Base-by-base conservation (phyloP, 2,888 invertebrate species). In the Bugula neritina region DNA sequence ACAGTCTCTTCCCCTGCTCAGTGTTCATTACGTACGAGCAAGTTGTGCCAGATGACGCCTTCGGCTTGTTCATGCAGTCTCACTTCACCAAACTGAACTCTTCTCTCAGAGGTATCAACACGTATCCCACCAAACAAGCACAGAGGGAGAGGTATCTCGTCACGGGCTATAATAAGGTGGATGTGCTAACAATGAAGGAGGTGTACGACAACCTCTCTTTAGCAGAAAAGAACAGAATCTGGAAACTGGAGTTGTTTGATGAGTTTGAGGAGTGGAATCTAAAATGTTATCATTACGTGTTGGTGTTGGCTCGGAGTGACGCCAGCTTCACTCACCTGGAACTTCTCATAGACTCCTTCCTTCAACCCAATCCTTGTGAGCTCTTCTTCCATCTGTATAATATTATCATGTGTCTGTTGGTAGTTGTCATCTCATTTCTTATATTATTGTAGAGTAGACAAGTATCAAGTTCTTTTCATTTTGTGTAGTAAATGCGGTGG, bases 181-280 rank as follows among this genome's bases (percentile, higher is more conserved):
- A 77, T 57, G 77, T 78, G 1, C 71, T 79, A 23, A 82, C 82
- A 72, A 84, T 85, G 84, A 83, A 83, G 74, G 78, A 83, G 69
- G 81, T 85, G 71, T 85, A 83, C 74, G 74, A 75, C 29, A 73
- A 77, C 3, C 72, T 83, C n/a, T 34, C 79, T 1, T 1, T 35
- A 0, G 78, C 77, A 21, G 86, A 86, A 74, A 77, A 79, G 54
- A 69, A 74, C 1, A 75, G 82, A 54, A 77, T 85, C 10, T 79
- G 83, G 35, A 74, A 73, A 2, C 74, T 86, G 27, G 87, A 87
- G 75, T 80, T 83, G 1, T 87, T 87, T 79, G 87, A 87, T 77
- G 87, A 87, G 75, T 85, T 82, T 78, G 87, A 87, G 78, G 86
- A 86, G 75, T 85, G 84, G 81, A 84, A 85, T 77, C 77, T 85